Percentiles rank a stretch among this genome's conserved stretches.
Conservation (phyloP, 2,888 invertebrate species). For the Hoplodrina ambigua region DNA sequence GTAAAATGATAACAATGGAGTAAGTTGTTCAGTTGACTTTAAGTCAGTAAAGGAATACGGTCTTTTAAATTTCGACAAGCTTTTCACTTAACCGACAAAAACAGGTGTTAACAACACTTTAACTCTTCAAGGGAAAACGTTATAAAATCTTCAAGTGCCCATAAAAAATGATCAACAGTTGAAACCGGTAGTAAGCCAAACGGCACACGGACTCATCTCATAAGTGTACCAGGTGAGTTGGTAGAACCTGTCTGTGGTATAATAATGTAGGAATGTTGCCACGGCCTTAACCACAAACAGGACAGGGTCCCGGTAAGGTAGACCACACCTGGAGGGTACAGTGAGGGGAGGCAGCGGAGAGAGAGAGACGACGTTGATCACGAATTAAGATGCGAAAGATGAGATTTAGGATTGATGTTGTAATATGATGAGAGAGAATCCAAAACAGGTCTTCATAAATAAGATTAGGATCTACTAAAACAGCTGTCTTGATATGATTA, state of each 20-base stretch:
- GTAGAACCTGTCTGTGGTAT: constrained; percentile 63
- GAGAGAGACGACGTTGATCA: constrained; percentile 1
- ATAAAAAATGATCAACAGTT: constrained; percentile 60
- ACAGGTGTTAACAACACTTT: constrained; percentile 28
- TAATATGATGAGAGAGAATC: not conserved
- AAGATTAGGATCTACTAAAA: constrained; percentile 7
- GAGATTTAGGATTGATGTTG: not conserved
- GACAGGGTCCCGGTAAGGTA: constrained; percentile 48
- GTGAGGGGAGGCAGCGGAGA: not conserved
- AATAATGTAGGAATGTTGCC: constrained; percentile 64
- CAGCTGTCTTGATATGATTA: not conserved
- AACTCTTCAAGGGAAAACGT: constrained; percentile 42
- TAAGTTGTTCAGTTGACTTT: constrained; percentile 3
- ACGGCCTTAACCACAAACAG: constrained; percentile 55
- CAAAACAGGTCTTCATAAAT: not conserved
- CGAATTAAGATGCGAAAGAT: not conserved
- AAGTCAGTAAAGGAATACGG: not conserved
- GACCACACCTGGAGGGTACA: constrained; percentile 16
- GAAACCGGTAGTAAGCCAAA: constrained; percentile 55
- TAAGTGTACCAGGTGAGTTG: constrained; percentile 64
- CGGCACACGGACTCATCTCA: constrained; percentile 61
- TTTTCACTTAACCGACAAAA: constrained; percentile 22
- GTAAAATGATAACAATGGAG: too few species aligned
- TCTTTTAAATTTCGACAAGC: not conserved
- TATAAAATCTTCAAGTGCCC: constrained; percentile 47